Conservation (phyloP, 2,797 vertebrate species). For the Falco concolor region DNA sequence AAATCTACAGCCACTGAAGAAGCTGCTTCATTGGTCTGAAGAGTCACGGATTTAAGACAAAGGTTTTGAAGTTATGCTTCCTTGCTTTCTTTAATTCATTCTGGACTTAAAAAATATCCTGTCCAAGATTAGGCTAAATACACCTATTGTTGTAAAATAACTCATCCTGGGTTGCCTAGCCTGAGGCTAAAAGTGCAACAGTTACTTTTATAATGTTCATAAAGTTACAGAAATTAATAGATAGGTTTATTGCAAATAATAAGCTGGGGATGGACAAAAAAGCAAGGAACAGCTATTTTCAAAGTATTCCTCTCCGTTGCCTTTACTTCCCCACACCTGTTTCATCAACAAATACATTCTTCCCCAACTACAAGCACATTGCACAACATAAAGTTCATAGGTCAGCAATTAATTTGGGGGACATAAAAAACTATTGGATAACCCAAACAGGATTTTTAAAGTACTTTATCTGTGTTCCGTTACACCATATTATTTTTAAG, state of each 20-base stretch:
- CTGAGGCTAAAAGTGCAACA: neutral
- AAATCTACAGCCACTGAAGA: neutral
- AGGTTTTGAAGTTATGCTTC: neutral
- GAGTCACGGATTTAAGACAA: neutral
- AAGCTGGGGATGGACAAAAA: neutral
- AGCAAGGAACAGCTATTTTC: neutral
- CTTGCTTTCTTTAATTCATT: neutral
- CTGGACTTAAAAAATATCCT: neutral
- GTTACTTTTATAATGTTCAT: neutral
- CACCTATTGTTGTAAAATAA: neutral
- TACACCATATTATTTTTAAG: neutral
- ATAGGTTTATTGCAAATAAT: neutral
- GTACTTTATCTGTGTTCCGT: neutral
- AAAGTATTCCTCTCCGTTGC: neutral
- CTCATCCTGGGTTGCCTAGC: neutral
- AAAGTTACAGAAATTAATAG: neutral
- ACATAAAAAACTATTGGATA: neutral
- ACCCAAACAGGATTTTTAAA: neutral
- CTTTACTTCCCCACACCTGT: accelerated
- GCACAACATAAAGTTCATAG: neutral
- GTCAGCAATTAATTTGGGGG: neutral
- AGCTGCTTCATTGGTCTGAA: neutral
- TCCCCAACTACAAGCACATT: neutral
- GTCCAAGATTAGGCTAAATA: neutral
- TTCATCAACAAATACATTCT: neutral